These are phyloP conservation scores for Drosophila anceps DNA, from an alignment of 2,888 invertebrate species.

Conservation along the genomic window DNA sequence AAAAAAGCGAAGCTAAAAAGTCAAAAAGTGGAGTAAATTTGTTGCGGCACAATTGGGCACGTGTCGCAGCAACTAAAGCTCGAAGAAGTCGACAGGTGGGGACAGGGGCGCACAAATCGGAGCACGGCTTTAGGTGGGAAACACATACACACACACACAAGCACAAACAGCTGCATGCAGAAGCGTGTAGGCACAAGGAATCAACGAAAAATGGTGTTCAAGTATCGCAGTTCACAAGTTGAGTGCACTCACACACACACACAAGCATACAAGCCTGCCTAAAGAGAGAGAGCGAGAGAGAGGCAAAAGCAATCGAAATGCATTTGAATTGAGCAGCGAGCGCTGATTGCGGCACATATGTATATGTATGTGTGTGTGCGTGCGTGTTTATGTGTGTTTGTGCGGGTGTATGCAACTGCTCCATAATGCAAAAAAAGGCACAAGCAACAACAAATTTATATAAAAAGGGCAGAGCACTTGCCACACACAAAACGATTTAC, in stretches of 20 bases:
- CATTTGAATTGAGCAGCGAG: slow-evolving; percentile 71
- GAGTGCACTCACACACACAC: slow-evolving; percentile 66
- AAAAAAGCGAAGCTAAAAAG: slow-evolving; percentile 45
- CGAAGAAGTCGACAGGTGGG: slow-evolving; percentile 28
- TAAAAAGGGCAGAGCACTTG: slow-evolving; percentile 65
- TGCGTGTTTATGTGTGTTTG: slow-evolving; percentile 5
- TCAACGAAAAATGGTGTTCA: slow-evolving; percentile 69
- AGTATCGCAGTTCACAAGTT: slow-evolving; percentile 61
- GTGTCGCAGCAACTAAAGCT: slow-evolving; percentile 61
- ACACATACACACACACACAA: slow-evolving; percentile 36
- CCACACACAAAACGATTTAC: slow-evolving; percentile 78
- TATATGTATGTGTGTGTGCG: slow-evolving; percentile 7
- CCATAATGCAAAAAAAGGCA: slow-evolving; percentile 57
- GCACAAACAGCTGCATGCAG: slow-evolving; percentile 30
- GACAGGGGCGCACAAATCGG: slow-evolving; percentile 45
- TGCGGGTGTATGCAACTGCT: slow-evolving; percentile 42
- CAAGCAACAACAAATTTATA: slow-evolving; percentile 28
- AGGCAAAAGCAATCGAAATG: slow-evolving; percentile 74
- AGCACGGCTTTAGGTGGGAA: slow-evolving; percentile 49
- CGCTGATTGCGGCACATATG: slow-evolving; percentile 44
- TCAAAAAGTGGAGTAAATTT: slow-evolving; percentile 73
- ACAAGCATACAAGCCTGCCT: slow-evolving; percentile 1
- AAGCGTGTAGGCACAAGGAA: slow-evolving; percentile 50
- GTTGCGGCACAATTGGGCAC: slow-evolving; percentile 75
- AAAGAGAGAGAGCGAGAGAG: slow-evolving; percentile 30